These are phyloP conservation scores for Mactra quadrangularis DNA, from an alignment of 1,140 invertebrate species.

Conservation along the genomic window DNA sequence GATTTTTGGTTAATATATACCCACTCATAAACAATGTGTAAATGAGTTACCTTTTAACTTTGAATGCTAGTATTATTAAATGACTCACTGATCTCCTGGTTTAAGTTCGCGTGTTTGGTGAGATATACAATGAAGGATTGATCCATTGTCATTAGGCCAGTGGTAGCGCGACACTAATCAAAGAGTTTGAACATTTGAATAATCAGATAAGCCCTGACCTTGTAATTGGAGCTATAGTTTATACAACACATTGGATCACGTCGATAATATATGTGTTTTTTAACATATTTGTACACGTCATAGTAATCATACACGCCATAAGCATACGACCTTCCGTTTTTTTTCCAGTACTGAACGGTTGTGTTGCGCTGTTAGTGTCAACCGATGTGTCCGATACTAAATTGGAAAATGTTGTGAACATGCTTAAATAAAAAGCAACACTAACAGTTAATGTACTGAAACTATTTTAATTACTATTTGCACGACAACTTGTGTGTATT, in stretches of 20 bases:
- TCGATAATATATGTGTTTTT: slow-evolving; percentile 39
- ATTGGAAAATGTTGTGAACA: too few species aligned
- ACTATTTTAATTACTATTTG: too few species aligned
- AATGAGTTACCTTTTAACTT: slow-evolving; percentile 62
- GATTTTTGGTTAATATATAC: slow-evolving; percentile 11
- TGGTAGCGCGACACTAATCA: slow-evolving; percentile 48
- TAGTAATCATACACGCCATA: too few species aligned
- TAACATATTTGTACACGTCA: too few species aligned
- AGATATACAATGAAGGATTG: slow-evolving; percentile 38
- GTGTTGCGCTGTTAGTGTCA: too few species aligned
- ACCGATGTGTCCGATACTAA: too few species aligned
- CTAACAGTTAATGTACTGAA: too few species aligned
- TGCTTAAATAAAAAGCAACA: too few species aligned
- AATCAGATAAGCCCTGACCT: slow-evolving; percentile 45
- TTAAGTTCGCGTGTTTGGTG: slow-evolving; percentile 51
- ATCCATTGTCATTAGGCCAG: slow-evolving; percentile 53
- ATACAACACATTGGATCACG: not conserved
- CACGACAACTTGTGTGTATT: too few species aligned
- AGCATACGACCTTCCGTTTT: too few species aligned
- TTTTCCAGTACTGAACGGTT: too few species aligned
- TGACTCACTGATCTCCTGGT: slow-evolving; percentile 42
- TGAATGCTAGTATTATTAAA: slow-evolving; percentile 47
- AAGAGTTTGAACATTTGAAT: slow-evolving; percentile 34
- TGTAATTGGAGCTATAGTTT: slow-evolving; percentile 32
- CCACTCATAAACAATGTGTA: slow-evolving; percentile 46